Percentiles rank a stretch among this genome's conserved stretches.
Conservation (phyloP, 2,797 vertebrate species). For the Spheniscus humboldti region DNA sequence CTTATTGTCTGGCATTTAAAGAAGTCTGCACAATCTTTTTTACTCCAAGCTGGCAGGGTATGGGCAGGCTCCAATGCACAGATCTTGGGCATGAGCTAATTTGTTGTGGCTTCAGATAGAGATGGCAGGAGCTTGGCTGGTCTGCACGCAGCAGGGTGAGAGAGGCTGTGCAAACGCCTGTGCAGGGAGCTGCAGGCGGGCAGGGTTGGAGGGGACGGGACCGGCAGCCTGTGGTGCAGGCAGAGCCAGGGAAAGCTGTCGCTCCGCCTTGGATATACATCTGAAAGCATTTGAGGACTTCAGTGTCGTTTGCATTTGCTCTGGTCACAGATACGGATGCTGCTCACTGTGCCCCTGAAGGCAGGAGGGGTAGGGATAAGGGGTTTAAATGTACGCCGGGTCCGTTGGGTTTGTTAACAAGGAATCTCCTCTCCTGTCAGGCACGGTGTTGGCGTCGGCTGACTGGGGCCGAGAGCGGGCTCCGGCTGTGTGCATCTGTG, state of each 20-base stretch:
- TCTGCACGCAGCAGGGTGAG: not conserved
- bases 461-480: not conserved
- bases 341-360: rapidly evolving
- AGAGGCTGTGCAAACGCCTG: not conserved
- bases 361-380: not conserved
- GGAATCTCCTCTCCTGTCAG: not conserved
- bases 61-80: not conserved
- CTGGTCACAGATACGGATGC: rapidly evolving
- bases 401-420: rapidly evolving
- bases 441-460: not conserved
- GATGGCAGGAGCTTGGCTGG: not conserved
- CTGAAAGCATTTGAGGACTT: not conserved
- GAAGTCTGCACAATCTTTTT: not conserved
- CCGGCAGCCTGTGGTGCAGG: not conserved
- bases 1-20: slow-evolving; percentile 11
- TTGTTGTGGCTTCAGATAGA: slow-evolving; percentile 2
- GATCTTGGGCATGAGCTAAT: not conserved
- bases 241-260: not conserved
- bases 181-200: not conserved
- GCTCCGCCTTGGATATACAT: not conserved
- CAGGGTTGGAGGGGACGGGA: too few species aligned
- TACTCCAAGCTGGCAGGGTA: not conserved
- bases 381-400: rapidly evolving
- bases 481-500: rapidly evolving
- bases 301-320: not conserved